Evolutionary conservation across 2,113 vertebrate species (phyloP).

Genomic region (Ia io): DNA sequence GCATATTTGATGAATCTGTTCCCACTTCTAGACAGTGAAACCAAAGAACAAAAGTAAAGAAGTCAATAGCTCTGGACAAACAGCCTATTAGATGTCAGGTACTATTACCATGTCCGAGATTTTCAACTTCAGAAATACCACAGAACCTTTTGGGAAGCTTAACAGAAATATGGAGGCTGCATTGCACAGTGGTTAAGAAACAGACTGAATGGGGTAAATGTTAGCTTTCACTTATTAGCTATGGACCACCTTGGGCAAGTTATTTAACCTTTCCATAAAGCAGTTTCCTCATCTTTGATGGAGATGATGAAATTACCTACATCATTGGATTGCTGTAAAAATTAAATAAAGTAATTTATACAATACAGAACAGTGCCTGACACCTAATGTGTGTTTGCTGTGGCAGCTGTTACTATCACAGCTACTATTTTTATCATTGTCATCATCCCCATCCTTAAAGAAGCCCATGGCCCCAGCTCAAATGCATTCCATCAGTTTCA

Average conservation of each 20-base stretch:
- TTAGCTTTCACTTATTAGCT: neutral
- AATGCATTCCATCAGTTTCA: neutral
- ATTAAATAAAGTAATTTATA: neutral
- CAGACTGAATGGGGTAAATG: neutral
- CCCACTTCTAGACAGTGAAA: neutral
- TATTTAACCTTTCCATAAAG: neutral
- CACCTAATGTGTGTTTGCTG: neutral
- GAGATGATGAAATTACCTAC: neutral
- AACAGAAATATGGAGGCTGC: neutral
- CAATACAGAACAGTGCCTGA: neutral
- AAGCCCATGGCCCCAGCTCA: neutral
- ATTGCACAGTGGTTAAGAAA: neutral
- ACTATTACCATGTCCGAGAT: neutral
- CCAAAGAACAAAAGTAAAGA: neutral
- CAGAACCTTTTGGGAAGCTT: neutral
- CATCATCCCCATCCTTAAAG: neutral
- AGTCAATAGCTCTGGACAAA: neutral
- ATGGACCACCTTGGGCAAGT: neutral
- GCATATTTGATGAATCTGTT: neutral
- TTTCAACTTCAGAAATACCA: neutral
- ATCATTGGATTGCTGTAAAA: neutral
- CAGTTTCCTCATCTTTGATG: neutral
- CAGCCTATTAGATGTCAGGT: neutral
- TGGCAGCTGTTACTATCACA: neutral
- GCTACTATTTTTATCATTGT: neutral